Conservation (phyloP, 2,113 vertebrate species). For the Leucosticte australis region DNA sequence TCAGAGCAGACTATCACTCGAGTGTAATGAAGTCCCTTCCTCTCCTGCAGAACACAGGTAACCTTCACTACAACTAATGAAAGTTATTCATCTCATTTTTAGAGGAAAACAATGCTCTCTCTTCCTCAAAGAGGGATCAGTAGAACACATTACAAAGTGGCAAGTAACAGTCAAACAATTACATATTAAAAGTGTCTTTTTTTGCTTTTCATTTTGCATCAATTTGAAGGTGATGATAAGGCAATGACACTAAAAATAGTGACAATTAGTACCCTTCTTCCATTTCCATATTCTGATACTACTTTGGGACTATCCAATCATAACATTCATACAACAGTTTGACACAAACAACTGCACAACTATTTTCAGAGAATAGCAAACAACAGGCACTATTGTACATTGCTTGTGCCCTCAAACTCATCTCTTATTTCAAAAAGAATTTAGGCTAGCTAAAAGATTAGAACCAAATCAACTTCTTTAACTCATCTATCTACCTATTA, state of each 20-base stretch:
- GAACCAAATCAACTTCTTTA: neutral
- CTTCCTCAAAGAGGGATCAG: slow-evolving; percentile 51
- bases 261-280: slow-evolving; percentile 10
- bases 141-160: slow-evolving; percentile 64
- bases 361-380: neutral
- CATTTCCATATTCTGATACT: neutral
- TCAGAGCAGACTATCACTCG: slow-evolving; percentile 5
- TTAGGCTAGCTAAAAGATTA: neutral
- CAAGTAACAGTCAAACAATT: slow-evolving; percentile 42
- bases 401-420: neutral
- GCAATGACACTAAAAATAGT: slow-evolving; percentile 13
- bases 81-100: neutral
- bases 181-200: slow-evolving; percentile 1
- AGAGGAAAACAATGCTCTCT: neutral
- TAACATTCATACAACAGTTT: neutral
- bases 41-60: neutral
- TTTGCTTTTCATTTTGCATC: slow-evolving; percentile 34
- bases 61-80: neutral
- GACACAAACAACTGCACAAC: neutral
- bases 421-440: neutral
- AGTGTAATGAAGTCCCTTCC: slow-evolving; percentile 21
- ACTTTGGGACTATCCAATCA: slow-evolving; percentile 3
- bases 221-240: slow-evolving; percentile 1
- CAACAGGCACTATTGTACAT: neutral
- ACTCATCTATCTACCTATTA: neutral